Percentiles rank a stretch among this genome's conserved stretches.
phyloP scores from a whole-genome alignment of 2,113 vertebrate species.

The Grantiella picta region DNA sequence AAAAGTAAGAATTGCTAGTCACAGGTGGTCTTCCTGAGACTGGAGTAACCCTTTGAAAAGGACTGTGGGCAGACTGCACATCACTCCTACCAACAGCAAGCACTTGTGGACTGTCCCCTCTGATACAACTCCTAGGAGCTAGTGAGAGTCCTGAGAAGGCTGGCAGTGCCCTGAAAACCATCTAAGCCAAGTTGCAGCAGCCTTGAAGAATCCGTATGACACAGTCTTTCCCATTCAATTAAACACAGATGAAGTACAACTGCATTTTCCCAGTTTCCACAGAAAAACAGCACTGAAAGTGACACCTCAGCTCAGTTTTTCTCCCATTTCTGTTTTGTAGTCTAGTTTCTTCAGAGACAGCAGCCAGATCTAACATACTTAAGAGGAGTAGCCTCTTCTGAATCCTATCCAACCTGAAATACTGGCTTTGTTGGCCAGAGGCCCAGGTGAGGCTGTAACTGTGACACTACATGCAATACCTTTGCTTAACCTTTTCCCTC shows the following conservation, averaged over 20 bases:
- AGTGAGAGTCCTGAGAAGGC: not conserved
- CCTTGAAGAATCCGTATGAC: accelerated
- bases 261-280: not conserved
- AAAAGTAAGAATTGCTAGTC: not conserved
- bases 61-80: not conserved
- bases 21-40: not conserved
- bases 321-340: slow-evolving; percentile 14
- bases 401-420: slow-evolving; percentile 75
- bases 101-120: not conserved
- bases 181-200: not conserved
- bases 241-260: not conserved
- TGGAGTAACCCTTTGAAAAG: not conserved
- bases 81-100: not conserved
- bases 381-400: slow-evolving; percentile 57
- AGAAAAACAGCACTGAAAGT: not conserved
- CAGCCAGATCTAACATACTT: slow-evolving; percentile 39
- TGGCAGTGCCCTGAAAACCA: not conserved
- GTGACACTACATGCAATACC: slow-evolving; percentile 21
- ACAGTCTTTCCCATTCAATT: accelerated
- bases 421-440: slow-evolving; percentile 70
- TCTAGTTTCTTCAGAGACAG: not conserved
- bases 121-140: not conserved
- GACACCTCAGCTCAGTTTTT: not conserved
- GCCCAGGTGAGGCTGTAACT: slow-evolving; percentile 46
- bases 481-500: slow-evolving; percentile 70